phyloP scores from a whole-genome alignment of 2,113 vertebrate genomes.

The Bufo bufo region DNA sequence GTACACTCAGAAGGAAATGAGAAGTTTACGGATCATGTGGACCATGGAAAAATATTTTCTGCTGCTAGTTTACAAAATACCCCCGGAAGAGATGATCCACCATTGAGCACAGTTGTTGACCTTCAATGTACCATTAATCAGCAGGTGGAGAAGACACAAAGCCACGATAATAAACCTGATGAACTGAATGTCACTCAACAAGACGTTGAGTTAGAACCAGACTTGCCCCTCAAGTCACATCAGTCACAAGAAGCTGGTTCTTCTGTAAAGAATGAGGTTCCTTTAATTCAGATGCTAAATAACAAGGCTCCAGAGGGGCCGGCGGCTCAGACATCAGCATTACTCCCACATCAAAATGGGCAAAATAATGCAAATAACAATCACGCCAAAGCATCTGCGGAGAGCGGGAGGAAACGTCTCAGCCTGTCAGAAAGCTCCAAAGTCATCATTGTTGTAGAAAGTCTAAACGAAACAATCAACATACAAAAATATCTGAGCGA shows the following conservation, averaged over 20 bases:
- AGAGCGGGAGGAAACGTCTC: slow-evolving; percentile 34
- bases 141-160: neutral
- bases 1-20: neutral
- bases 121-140: slow-evolving; percentile 28
- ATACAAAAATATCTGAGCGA: slow-evolving; percentile 49
- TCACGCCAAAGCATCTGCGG: slow-evolving; percentile 58
- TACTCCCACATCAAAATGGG: slow-evolving; percentile 56
- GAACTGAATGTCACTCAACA: slow-evolving; percentile 9
- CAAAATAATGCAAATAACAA: slow-evolving; percentile 59
- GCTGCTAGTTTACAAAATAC: neutral
- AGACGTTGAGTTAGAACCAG: slow-evolving; percentile 11
- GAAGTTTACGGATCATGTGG: neutral
- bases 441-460: slow-evolving; percentile 44
- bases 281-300: slow-evolving; percentile 60
- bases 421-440: slow-evolving; percentile 56
- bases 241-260: slow-evolving; percentile 56
- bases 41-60: neutral
- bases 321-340: slow-evolving; percentile 42
- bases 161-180: slow-evolving; percentile 50
- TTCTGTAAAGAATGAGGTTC: slow-evolving; percentile 54
- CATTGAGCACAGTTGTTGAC: slow-evolving; percentile 6
- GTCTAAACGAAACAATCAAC: slow-evolving; percentile 50
- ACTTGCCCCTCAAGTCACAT: slow-evolving; percentile 25
- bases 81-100: neutral
- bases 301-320: slow-evolving; percentile 45